Percentiles rank a stretch among this genome's conserved stretches.
phyloP scores from a whole-genome alignment of 2,888 invertebrate genomes.

The Eubasilissa splendida region DNA sequence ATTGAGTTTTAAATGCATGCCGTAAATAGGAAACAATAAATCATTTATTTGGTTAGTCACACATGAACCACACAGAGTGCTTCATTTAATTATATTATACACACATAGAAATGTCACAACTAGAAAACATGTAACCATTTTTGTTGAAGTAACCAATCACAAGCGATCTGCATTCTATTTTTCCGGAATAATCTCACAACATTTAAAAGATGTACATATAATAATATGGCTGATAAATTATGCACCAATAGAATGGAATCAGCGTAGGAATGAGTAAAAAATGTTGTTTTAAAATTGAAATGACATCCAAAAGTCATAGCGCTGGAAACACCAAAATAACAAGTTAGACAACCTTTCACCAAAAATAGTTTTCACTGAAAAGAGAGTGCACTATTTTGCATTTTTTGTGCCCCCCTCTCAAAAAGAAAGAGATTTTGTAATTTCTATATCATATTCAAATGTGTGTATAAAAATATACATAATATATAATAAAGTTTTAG shows the following conservation, averaged over 20 bases:
- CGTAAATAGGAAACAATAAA: conserved; percentile 34
- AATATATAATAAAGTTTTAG: background rate
- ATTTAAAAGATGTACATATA: conserved; percentile 12
- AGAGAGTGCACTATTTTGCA: conserved; percentile 21
- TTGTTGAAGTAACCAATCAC: conserved; percentile 59
- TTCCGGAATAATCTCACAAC: conserved; percentile 4
- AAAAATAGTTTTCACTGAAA: conserved; percentile 21
- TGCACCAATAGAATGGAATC: conserved; percentile 28
- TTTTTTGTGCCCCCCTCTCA: conserved; percentile 11
- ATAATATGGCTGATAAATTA: conserved; percentile 28
- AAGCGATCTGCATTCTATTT: conserved; percentile 55
- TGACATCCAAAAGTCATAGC: conserved; percentile 46
- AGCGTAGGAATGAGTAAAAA: conserved; percentile 6
- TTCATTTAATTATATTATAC: conserved; percentile 44
- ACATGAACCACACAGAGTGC: conserved; percentile 1
- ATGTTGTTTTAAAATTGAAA: conserved; percentile 33
- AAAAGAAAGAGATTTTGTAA: conserved; percentile 10
- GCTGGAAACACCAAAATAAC: conserved; percentile 50
- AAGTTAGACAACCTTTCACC: conserved; percentile 33
- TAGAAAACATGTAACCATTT: conserved; percentile 51
- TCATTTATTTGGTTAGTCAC: conserved; percentile 21
- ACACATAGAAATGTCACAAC: conserved; percentile 48
- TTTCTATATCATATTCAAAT: conserved; percentile 18
- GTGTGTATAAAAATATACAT: conserved; percentile 21
- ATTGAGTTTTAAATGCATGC: conserved; percentile 45